Conservation (phyloP, 2,797 vertebrate genomes). For the Ctenosaura bakeri region DNA sequence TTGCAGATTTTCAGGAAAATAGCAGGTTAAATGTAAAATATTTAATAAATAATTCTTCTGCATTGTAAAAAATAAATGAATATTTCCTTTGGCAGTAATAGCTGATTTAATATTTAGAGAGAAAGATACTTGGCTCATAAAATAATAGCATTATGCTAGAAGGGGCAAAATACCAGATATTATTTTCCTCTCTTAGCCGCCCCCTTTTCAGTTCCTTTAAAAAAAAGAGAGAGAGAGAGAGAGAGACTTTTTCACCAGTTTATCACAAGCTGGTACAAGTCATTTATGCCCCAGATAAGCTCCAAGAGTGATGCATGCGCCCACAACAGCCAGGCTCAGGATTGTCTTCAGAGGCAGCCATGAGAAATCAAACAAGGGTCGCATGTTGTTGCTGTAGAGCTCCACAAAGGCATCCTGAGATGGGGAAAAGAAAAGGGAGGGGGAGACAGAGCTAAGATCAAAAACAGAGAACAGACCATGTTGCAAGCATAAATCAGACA, state of each 20-base stretch:
- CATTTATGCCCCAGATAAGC: constrained; percentile 98
- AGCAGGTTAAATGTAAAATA: constrained; percentile 78
- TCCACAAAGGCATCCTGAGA: constrained; percentile 96
- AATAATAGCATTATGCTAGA: constrained; percentile 69
- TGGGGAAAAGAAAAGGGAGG: constrained; percentile 18
- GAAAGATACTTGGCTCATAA: constrained; percentile 77
- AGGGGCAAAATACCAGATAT: constrained; percentile 56
- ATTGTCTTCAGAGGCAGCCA: constrained; percentile 97
- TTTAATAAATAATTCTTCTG: constrained; percentile 86
- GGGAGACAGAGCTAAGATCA: constrained; percentile 52
- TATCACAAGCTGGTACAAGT: constrained; percentile 70
- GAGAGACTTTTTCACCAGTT: constrained; percentile 59
- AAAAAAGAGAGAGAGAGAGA: constrained; percentile 40
- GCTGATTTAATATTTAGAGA: constrained; percentile 83
- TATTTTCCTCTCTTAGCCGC: constrained; percentile 72
- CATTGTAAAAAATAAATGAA: constrained; percentile 85
- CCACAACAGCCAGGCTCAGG: constrained; percentile 94
- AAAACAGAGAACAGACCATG: constrained; percentile 5
- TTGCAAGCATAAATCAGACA: not conserved
- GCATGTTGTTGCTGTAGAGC: constrained; percentile 90
- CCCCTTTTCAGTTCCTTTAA: constrained; percentile 29
- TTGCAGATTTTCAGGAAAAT: constrained; percentile 76
- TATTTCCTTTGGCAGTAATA: constrained; percentile 89
- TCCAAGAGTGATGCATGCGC: constrained; percentile 95
- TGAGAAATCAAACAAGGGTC: constrained; percentile 90